Base-by-base conservation (phyloP, 1,140 invertebrate species). In the Ostrea edulis region DNA sequence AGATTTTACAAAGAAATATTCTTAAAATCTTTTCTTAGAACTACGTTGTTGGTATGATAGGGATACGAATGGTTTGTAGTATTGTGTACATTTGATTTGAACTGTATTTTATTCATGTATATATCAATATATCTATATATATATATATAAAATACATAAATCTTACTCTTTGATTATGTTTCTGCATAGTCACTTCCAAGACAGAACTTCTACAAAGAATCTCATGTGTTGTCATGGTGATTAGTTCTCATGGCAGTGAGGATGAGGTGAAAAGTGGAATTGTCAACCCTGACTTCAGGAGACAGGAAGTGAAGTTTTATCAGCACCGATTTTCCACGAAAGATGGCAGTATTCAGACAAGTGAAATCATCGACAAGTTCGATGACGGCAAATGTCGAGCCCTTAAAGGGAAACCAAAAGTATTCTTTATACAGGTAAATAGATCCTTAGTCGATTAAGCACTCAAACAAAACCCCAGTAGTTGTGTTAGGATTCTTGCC, bases 391-490 rank as follows among this genome's bases (percentile, higher is more conserved):
- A 82, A 22, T 86, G 85, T 55, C 44, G 25, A 20, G 68, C 44
- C 51, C 22, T 86, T 7, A 86, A 77, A 86, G 53, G 53, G 22
- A 86, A 86, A 82, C 85, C 85, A 2, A 86, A 54, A 25, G 17
- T 86, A 12, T 86, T 86, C 85, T 86, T 86, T 25, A 86, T 86
- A 81, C 85, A 86, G 53, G 85, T 86, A 86, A 51, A 35, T 25
- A 62, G 12, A 58, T 58, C 0, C n/a, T n/a, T n/a, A n/a, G n/a
- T n/a, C n/a, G n/a, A n/a, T 58, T 12, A 55, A 52, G 17, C 9
- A 53, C 83, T n/a, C n/a, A n/a, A n/a, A n/a, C n/a, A n/a, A n/a
- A n/a, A n/a, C n/a, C n/a, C n/a, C n/a, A n/a, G n/a, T n/a, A n/a
- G n/a, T n/a, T n/a, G n/a, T n/a, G n/a, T n/a, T n/a, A n/a, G n/a